Base-by-base conservation (phyloP, 2,888 invertebrate genomes). In the Rhingia rostrata region DNA sequence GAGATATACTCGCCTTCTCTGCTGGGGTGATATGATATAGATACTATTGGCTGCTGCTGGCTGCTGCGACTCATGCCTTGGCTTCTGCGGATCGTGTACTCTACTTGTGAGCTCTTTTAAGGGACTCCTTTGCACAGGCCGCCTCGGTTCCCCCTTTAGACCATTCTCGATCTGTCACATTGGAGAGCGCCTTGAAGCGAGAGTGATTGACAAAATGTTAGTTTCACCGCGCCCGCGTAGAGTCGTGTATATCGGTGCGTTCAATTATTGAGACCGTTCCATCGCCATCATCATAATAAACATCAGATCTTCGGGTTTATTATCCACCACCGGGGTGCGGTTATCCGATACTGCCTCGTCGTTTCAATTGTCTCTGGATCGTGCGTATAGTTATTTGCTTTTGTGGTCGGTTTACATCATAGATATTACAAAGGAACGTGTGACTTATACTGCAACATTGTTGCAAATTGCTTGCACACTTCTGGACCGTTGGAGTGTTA, bases 161-260 rank as follows among this genome's bases (percentile, higher is more conserved):
- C 22, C 3, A 14, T 60, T 72, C 66, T 47, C 47, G 53, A 61
- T 66, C 82, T 82, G 77, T 82, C 82, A 72, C 67, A 73, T 72
- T 47, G 54, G 22, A 64, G 61, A 70, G 66, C 43, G 61, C 78
- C 73, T 39, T 58, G 73, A 78, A 61, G 78, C 58, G 78, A 78
- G 78, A 83, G 56, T 83, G 83, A 73, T 83, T 83, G 83, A 78
- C 78, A 83, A 83, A 78, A 83, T 83, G 72, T 61, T 78, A 67
- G 56, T 78, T 63, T 63, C 51, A 56, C 72, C 73, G 37, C 75
- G 37, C 30, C 12, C 60, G 43, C 37, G 54, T 54, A 66, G 58
- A 49, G 22, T 4, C 54, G 43, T 39, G 54, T 47, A 61, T 22
- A 53, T 43, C 54, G 35, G 22, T 64, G 54, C 35, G 66, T 73